Percentiles rank a stretch among this genome's conserved stretches.
These are phyloP conservation scores for Australoheros scitulus DNA, from an alignment of 2,113 vertebrate species.

Conservation along the genomic window DNA sequence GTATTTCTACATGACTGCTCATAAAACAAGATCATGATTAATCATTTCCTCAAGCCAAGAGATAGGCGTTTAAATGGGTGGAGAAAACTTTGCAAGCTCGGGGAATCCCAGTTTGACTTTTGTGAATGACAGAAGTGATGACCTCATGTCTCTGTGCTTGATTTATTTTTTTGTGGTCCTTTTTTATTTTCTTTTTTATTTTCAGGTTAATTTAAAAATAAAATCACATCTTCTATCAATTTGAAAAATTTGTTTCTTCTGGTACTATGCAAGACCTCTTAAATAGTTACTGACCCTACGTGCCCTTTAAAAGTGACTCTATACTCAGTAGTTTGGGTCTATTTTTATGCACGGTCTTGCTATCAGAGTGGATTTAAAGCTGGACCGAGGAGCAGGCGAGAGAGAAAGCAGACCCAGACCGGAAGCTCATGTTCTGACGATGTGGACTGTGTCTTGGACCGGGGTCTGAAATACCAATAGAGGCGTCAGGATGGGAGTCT, in stretches of 20 bases:
- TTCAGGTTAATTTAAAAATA: background rate
- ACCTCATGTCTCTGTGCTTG: background rate
- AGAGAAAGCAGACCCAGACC: constrained; percentile 31
- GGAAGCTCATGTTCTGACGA: constrained; percentile 50
- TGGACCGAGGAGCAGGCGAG: background rate
- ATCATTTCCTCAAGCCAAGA: background rate
- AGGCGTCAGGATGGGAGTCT: background rate
- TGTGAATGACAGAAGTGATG: background rate
- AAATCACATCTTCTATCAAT: background rate
- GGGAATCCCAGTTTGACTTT: background rate
- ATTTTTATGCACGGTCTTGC: constrained; percentile 15
- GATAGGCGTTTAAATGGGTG: background rate
- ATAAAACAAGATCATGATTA: constrained; percentile 8
- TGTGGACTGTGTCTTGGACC: constrained; percentile 1
- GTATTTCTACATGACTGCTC: background rate
- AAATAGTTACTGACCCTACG: background rate
- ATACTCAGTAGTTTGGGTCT: constrained; percentile 1
- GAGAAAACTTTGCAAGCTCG: background rate
- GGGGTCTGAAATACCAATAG: background rate
- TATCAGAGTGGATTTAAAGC: background rate
- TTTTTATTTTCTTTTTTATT: background rate
- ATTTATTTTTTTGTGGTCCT: background rate
- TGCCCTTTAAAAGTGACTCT: constrained; percentile 17
- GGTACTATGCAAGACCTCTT: background rate
- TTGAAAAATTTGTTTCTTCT: background rate